Percentiles rank a stretch among this genome's conserved stretches.
phyloP scores from a whole-genome alignment of 2,797 vertebrate genomes.

The Delichon dasypus region DNA sequence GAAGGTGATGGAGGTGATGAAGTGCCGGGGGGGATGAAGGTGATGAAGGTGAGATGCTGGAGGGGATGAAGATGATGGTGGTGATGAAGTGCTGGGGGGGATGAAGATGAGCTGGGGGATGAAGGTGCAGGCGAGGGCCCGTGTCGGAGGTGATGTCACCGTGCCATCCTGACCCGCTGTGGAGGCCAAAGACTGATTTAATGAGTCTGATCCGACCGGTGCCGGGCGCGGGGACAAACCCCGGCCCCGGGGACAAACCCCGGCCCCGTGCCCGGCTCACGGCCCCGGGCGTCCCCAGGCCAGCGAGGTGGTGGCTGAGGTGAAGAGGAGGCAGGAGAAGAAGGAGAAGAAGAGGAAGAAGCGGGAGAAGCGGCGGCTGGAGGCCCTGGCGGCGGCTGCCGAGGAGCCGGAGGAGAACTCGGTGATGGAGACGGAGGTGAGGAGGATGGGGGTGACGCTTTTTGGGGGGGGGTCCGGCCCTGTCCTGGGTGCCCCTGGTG shows the following conservation, averaged over 20 bases:
- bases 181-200: constrained; percentile 95
- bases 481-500: background rate
- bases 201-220: constrained; percentile 90
- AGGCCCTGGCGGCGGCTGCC: constrained; percentile 70
- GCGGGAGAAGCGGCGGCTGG: constrained; percentile 81
- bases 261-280: background rate
- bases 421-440: background rate
- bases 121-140: background rate
- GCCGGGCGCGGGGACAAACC: rapidly evolving
- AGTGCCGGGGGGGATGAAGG: no score
- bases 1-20: constrained; percentile 65
- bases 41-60: no score
- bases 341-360: constrained; percentile 90
- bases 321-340: constrained; percentile 85
- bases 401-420: constrained; percentile 50
- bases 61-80: no score
- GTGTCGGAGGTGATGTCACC: constrained; percentile 84
- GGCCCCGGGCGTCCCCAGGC: constrained; percentile 72
- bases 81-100: no score
- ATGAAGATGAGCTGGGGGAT: no score
- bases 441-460: background rate
- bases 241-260: rapidly evolving
- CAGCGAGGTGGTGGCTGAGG: constrained; percentile 80
- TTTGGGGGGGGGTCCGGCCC: rapidly evolving
- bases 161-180: constrained; percentile 76